Percentiles rank a stretch among this genome's conserved stretches.
Conservation (phyloP, 2,797 vertebrate genomes). For the Melanotaenia parkinsoni region DNA sequence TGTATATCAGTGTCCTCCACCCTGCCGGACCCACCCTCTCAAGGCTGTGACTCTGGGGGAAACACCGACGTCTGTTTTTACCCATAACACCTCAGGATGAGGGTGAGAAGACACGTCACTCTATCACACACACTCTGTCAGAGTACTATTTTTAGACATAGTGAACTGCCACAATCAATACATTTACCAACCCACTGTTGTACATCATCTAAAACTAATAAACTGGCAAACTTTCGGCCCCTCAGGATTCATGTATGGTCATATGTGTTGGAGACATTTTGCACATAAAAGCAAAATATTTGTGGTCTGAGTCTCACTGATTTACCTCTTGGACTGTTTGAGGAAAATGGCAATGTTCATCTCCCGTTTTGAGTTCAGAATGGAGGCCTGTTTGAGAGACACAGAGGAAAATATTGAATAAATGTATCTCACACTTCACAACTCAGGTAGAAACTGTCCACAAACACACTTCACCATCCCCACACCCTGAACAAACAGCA, state of each 20-base stretch:
- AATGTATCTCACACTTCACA: slow-evolving; percentile 1
- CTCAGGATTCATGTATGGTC: background rate
- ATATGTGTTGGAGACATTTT: background rate
- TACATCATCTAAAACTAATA: background rate
- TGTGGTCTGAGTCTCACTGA: background rate
- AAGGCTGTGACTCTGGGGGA: no score
- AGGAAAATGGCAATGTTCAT: slow-evolving; percentile 97
- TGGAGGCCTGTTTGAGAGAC: slow-evolving; percentile 81
- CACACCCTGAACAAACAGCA: slow-evolving; percentile 41
- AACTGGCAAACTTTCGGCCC: background rate
- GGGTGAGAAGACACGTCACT: slow-evolving; percentile 43
- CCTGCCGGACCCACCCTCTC: no score
- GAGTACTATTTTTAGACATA: background rate
- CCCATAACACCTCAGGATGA: slow-evolving; percentile 54
- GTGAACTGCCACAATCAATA: background rate
- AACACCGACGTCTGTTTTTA: slow-evolving; percentile 49
- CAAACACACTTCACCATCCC: slow-evolving; percentile 11
- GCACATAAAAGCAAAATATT: background rate
- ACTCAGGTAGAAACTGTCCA: slow-evolving; percentile 27
- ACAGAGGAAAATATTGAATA: background rate
- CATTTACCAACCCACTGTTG: no score
- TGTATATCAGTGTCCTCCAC: no score
- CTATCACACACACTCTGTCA: background rate
- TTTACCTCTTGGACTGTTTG: slow-evolving; percentile 95
- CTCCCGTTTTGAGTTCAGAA: slow-evolving; percentile 91